Evolutionary conservation across 2,888 invertebrate species (phyloP).

Genomic region (Apodemia zela): DNA sequence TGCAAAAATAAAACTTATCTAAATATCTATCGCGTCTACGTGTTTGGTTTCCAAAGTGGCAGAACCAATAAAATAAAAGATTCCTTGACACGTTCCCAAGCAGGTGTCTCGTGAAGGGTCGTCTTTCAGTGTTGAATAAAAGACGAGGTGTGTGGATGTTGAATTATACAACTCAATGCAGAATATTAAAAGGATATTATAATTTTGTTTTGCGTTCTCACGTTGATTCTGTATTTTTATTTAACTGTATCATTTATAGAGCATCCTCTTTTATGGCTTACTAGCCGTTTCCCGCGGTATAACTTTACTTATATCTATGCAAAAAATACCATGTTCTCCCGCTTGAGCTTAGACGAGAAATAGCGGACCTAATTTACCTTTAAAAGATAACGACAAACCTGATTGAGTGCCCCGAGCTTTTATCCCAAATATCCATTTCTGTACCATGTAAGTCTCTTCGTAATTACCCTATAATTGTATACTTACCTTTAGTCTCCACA

Average conservation of each 20-base stretch:
- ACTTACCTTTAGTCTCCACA: too few species aligned
- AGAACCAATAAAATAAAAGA: constrained; percentile 7
- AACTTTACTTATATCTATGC: too few species aligned
- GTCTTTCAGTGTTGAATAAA: constrained; percentile 13
- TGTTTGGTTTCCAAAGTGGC: constrained; percentile 7
- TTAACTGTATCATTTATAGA: not conserved
- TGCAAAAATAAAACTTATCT: constrained; percentile 1
- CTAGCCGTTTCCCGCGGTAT: too few species aligned
- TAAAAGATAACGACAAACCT: too few species aligned
- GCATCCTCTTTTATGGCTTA: too few species aligned
- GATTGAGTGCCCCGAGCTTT: too few species aligned
- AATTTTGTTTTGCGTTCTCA: constrained; percentile 6
- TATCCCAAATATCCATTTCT: too few species aligned
- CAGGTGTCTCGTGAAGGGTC: constrained; percentile 10
- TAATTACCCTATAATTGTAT: too few species aligned
- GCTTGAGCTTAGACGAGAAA: too few species aligned
- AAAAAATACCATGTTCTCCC: too few species aligned
- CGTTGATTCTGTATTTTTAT: constrained; percentile 3
- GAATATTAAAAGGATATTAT: constrained; percentile 13
- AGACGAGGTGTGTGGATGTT: constrained; percentile 3
- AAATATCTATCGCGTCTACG: not conserved
- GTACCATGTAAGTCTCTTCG: too few species aligned
- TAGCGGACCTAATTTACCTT: too few species aligned
- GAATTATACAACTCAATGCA: constrained; percentile 3
- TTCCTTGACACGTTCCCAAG: constrained; percentile 9